phyloP scores from a whole-genome alignment of 2,797 vertebrate species.

The Otus scops region DNA sequence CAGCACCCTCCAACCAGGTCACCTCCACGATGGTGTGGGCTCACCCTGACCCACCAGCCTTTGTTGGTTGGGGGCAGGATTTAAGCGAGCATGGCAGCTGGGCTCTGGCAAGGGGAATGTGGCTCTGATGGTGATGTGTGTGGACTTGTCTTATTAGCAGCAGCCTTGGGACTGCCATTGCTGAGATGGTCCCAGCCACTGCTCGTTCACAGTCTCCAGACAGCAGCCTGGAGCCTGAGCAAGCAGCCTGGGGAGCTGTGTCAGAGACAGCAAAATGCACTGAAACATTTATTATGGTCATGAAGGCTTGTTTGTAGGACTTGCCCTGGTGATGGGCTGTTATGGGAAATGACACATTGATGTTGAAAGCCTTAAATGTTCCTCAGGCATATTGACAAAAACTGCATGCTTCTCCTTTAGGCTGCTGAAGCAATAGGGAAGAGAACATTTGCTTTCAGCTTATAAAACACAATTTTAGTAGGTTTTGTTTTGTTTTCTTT shows the following conservation, averaged over 20 bases:
- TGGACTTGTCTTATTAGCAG: neutral
- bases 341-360: constrained; percentile 26
- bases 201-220: constrained; percentile 6
- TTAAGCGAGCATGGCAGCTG: neutral
- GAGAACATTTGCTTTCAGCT: neutral
- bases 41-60: neutral
- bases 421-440: neutral
- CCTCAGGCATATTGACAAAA: constrained; percentile 20
- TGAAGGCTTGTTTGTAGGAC: neutral
- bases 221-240: neutral
- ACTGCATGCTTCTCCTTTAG: neutral
- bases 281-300: neutral
- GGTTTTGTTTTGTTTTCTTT: neutral
- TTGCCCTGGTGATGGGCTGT: neutral
- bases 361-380: constrained; percentile 19
- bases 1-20: neutral
- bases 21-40: fast-evolving
- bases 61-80: neutral
- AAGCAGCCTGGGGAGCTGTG: neutral
- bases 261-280: neutral
- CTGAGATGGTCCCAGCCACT: neutral
- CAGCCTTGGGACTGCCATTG: neutral
- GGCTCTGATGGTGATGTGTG: neutral
- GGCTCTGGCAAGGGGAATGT: neutral
- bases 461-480: neutral